A percentile compares a stretch with the other conserved stretches of the same genome.
These are phyloP conservation scores for Actinostola sp. DNA, from an alignment of 92 coral and sea anemone genomes.

Conservation along the genomic window DNA sequence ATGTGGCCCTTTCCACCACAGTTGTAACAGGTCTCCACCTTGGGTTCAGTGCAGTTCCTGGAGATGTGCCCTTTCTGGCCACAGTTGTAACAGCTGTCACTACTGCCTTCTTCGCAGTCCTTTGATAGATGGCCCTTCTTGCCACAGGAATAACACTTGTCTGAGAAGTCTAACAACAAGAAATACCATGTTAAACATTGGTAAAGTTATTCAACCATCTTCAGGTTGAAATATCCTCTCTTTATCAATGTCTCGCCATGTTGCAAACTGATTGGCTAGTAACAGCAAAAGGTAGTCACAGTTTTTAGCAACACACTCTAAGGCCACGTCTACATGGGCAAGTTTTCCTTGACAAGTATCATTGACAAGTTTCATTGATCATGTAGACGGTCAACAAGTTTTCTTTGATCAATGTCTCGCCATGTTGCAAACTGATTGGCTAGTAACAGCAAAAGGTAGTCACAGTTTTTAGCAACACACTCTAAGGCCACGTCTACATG, in stretches of 20 bases:
- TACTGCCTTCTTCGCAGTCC: slow-evolving; percentile 63
- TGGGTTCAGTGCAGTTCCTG: slow-evolving; percentile 58
- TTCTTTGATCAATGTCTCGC: neutral
- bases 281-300: no score
- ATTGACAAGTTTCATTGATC: no score
- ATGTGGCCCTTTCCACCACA: slow-evolving; percentile 82
- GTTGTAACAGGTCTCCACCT: slow-evolving; percentile 64
- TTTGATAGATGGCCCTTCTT: slow-evolving; percentile 69
- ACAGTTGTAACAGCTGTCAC: slow-evolving; percentile 69
- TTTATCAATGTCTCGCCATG: neutral
- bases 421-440: no score
- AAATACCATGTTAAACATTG: slow-evolving; percentile 26
- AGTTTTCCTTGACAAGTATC: no score
- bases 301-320: no score
- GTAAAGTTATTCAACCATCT: slow-evolving; percentile 42
- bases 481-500: no score
- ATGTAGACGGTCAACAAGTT: no score
- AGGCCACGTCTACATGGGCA: no score
- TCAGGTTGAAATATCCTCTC: neutral
- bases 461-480: no score
- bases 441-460: no score
- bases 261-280: no score
- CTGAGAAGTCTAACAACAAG: slow-evolving; percentile 12
- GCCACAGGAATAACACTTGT: slow-evolving; percentile 79
- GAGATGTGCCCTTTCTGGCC: slow-evolving; percentile 51